Evolutionary conservation across 2,113 vertebrate species (phyloP), one percentile per base, ranked within the genome.

Genomic region (Pteropus alecto): DNA sequence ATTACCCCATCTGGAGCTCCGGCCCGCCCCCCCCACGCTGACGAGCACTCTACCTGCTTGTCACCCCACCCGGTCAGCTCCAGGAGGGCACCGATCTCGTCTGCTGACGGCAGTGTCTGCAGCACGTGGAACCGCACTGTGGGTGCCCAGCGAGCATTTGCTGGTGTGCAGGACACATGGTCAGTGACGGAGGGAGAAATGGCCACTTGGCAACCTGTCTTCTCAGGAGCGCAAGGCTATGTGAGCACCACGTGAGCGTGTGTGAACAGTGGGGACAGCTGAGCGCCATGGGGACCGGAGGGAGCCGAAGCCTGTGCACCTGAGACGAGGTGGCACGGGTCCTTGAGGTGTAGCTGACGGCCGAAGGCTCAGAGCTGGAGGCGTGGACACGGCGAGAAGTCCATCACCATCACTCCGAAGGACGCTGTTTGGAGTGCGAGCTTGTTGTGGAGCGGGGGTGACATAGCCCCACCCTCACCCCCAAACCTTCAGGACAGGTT

Each of bases 201-300:
- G 28, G 22, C n/a, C 58, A 19, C 4, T 7, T n/a, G 2, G 26
- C 33, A 38, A 51, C 38, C 28, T 5, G 63, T 82, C 77, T 89
- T 35, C 58, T 33, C n/a, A 28, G 54, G 41, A n/a, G 7, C 0
- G 33, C 33, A 14, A 18, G 33, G 46, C 24, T 22, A 46, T 7
- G 35, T 5, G 7, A 48, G 13, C 1, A 22, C n/a, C 5, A 4
- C 0, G 35, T 46, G 90, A 60, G 54, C 16, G 1, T 5, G 1
- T 7, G 48, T n/a, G 22, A 67, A 78, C 30, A 6, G 61, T 24
- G 19, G 87, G 13, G 77, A 11, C 1, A 19, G 73, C 41, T 10
- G 41, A 48, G 33, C 18, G 24, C 0, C 5, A 21, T 0, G 3
- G 58, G 15, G 24, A 22, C 15, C 35, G 51, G 30, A 2, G 26